Evolutionary conservation across 2,797 vertebrate genomes (phyloP).

Genomic region (Thalassophryne amazonica): DNA sequence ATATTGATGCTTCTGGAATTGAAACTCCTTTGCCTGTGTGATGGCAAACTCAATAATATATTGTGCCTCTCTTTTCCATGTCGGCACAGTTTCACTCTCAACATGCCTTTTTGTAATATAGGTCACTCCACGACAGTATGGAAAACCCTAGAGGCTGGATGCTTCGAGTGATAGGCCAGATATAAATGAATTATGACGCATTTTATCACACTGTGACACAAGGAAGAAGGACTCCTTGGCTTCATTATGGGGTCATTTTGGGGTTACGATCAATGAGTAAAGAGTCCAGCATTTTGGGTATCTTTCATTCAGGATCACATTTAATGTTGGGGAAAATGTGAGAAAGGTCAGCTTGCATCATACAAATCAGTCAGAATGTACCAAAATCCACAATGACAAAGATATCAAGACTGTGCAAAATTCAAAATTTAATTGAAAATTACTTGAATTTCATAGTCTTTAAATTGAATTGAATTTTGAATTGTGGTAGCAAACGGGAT

Average conservation of each 20-base stretch:
- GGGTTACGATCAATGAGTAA: background rate
- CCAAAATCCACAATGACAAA: too few species aligned
- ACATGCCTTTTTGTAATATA: constrained; percentile 1
- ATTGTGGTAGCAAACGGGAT: too few species aligned
- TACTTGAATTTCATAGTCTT: too few species aligned
- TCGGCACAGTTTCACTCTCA: constrained; percentile 7
- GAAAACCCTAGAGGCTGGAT: constrained; percentile 31
- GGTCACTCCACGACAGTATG: constrained; percentile 34
- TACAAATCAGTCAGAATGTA: too few species aligned
- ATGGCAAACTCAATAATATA: constrained; percentile 2
- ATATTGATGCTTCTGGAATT: too few species aligned
- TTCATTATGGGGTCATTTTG: background rate
- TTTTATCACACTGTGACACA: constrained; percentile 27
- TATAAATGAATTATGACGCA: constrained; percentile 35
- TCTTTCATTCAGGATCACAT: background rate
- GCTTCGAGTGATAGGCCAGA: constrained; percentile 22
- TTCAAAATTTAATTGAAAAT: too few species aligned
- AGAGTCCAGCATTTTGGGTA: background rate
- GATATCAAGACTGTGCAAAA: too few species aligned
- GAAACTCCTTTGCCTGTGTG: background rate
- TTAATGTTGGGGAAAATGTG: background rate
- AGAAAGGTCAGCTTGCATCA: too few species aligned
- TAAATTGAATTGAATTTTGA: too few species aligned
- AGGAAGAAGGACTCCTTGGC: constrained; percentile 17
- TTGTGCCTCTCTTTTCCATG: background rate